Base-by-base conservation (phyloP, 1,140 invertebrate genomes). In the Aphaenogaster ashmeadi region DNA sequence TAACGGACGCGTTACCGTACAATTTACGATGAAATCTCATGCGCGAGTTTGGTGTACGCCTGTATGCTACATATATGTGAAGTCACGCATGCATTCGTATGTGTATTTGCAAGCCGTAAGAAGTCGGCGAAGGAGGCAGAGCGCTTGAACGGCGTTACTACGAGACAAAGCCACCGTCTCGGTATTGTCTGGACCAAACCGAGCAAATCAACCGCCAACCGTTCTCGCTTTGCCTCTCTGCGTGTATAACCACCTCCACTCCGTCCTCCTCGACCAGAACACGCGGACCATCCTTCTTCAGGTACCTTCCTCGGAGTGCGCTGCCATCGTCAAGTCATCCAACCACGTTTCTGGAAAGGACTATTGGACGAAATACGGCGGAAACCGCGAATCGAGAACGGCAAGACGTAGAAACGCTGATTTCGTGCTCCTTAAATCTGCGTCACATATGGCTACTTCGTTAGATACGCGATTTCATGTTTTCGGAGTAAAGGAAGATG, bases 191-290 rank as follows among this genome's bases (percentile, higher is more conserved):
- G 86, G 56, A 69, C 77, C 89, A 93, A 94, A 93, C 92, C 90
- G 91, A 93, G 92, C 92, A 94, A 93, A 94, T 94, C 93, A 93
- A 93, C 92, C 91, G 86, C 92, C 92, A 92, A 92, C 86, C 77
- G 84, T 74, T 88, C 88, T 74, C 81, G 71, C 84, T 83, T 88
- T 86, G 75, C 72, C 83, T 92, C 71, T 84, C 80, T 9, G 41
- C 58, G 33, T 54, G 41, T 44, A 81, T 38, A 41, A 81, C 64
- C 36, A 44, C 36, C 21, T 33, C 36, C n/a, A 13, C 11, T 64
- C 52, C 11, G 5, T n/a, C 36, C 72, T 33, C 8, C 13, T 50
- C 79, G 69, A 72, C 79, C 47, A 41, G 47, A 54, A 74, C 78
- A 67, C 3, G 72, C 69, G 62, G 86, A 50, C 88, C 86, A 69